Percentiles rank a stretch among this genome's conserved stretches.
These are phyloP conservation scores for Epinephelus awoara DNA, from an alignment of 2,797 vertebrate genomes.

Conservation along the genomic window DNA sequence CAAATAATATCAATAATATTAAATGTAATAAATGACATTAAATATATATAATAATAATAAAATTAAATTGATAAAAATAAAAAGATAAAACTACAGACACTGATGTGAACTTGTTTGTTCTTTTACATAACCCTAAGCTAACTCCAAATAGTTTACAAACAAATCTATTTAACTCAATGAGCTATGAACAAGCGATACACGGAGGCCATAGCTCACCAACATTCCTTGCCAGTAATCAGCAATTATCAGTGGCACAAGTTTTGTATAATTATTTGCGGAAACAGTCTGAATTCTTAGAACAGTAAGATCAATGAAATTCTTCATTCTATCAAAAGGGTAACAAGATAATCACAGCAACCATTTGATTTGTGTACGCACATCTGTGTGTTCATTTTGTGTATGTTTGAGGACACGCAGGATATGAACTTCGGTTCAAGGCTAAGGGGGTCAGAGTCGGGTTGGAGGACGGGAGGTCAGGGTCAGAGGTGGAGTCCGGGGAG, in stretches of 20 bases:
- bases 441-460: conserved; percentile 17
- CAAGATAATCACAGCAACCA: not conserved
- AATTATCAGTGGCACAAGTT: not conserved
- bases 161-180: not conserved
- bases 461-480: not conserved
- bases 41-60: too few species aligned
- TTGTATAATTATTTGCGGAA: not conserved
- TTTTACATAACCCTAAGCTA: too few species aligned
- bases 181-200: not conserved
- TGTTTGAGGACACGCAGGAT: conserved; percentile 35
- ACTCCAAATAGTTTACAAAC: not conserved
- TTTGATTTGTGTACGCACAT: not conserved
- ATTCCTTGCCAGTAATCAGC: not conserved
- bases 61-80: too few species aligned
- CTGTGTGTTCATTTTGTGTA: conserved; percentile 14
- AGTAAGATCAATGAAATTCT: not conserved
- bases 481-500: conserved; percentile 24
- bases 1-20: too few species aligned
- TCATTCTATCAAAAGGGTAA: not conserved
- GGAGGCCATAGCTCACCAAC: not conserved
- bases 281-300: not conserved
- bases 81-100: not conserved
- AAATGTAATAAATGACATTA: too few species aligned
- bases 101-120: not conserved
- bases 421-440: conserved; percentile 27